These are phyloP conservation scores for Psettodes erumei DNA, from an alignment of 2,113 vertebrate genomes.

Conservation along the genomic window DNA sequence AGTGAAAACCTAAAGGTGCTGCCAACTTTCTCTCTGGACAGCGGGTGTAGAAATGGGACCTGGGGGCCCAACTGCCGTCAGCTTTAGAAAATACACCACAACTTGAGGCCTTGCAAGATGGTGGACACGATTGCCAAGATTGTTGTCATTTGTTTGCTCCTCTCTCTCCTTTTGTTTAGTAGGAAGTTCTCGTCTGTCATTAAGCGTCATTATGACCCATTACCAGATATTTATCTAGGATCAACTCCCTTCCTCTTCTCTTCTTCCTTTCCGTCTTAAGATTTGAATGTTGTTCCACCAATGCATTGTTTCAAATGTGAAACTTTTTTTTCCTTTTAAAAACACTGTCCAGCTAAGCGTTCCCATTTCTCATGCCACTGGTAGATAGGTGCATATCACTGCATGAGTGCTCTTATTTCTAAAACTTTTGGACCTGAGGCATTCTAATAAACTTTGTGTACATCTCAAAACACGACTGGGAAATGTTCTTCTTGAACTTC, in stretches of 20 bases:
- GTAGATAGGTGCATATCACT: background rate
- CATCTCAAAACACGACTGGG: background rate
- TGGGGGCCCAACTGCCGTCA: background rate
- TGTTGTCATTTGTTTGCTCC: conserved; percentile 81
- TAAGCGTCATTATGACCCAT: conserved; percentile 84
- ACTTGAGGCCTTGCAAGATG: conserved; percentile 63
- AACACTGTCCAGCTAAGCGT: conserved; percentile 48
- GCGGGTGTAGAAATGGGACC: conserved; percentile 49
- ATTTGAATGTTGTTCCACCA: conserved; percentile 33
- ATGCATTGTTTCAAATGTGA: conserved; percentile 71
- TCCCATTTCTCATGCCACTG: conserved; percentile 14
- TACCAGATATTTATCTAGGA: conserved; percentile 85
- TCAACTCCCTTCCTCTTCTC: conserved; percentile 80
- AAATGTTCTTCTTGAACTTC: background rate
- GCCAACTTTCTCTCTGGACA: conserved; percentile 31
- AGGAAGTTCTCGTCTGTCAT: conserved; percentile 85
- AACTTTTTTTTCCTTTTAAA: conserved; percentile 48
- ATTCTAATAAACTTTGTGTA: background rate
- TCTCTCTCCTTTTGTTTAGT: conserved; percentile 68
- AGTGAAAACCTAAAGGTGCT: conserved; percentile 13
- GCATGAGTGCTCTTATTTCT: background rate
- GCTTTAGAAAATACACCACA: conserved; percentile 62
- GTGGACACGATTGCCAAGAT: conserved; percentile 66
- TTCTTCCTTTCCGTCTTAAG: conserved; percentile 62
- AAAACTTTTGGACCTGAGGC: background rate